Conservation (phyloP, 2,797 vertebrate genomes). For the Carcharodon carcharias region DNA sequence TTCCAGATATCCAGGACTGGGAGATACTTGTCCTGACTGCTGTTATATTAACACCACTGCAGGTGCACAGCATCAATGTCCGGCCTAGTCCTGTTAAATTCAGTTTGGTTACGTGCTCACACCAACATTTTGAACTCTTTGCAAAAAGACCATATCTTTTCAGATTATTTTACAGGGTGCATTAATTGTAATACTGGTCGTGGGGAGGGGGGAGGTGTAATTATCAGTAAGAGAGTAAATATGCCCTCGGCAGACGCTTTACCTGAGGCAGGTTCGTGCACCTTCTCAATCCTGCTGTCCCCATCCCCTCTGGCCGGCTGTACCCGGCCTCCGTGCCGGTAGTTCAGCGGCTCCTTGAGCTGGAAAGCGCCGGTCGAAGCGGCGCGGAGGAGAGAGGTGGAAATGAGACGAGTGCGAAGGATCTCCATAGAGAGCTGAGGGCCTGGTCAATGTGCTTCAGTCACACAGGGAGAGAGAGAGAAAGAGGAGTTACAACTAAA, state of each 20-base stretch:
- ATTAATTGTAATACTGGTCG: background rate
- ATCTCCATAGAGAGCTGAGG: slow-evolving; percentile 7
- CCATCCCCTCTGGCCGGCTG: slow-evolving; percentile 52
- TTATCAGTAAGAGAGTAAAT: background rate
- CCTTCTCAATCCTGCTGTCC: slow-evolving; percentile 58
- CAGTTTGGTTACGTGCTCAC: background rate
- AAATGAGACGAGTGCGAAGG: slow-evolving; percentile 43
- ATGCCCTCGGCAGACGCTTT: background rate
- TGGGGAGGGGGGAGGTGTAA: background rate
- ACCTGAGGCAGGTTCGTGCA: slow-evolving; percentile 88
- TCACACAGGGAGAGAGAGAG: background rate
- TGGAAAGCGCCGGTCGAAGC: slow-evolving; percentile 61
- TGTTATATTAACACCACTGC: background rate
- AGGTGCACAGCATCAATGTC: background rate
- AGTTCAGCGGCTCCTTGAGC: slow-evolving; percentile 71
- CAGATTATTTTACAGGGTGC: background rate
- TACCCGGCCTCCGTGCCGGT: slow-evolving; percentile 68
- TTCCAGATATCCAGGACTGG: background rate
- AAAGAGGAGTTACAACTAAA: background rate
- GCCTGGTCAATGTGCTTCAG: background rate
- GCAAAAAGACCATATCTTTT: background rate
- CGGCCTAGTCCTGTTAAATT: background rate
- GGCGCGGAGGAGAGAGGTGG: slow-evolving; percentile 43
- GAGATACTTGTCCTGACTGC: background rate
- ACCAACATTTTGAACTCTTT: background rate